Conservation (phyloP, 2,888 invertebrate species). For the Formica aserva region DNA sequence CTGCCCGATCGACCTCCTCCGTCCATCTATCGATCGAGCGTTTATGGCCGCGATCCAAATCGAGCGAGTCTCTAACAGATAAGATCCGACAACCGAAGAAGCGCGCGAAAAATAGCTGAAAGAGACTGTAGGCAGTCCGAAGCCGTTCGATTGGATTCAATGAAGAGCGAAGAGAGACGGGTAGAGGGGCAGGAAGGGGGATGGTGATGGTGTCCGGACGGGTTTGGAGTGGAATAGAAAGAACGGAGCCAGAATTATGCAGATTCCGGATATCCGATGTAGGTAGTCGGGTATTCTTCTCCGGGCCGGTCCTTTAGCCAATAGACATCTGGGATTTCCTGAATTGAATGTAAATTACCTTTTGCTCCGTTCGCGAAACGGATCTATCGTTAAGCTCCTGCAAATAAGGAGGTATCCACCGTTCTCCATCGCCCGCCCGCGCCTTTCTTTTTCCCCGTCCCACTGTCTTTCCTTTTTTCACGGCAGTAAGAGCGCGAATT, state of each 20-base stretch:
- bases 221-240: conserved; percentile 56
- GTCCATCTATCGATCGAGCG: conserved; percentile 29
- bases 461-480: conserved; percentile 7
- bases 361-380: conserved; percentile 76
- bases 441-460: conserved; percentile 38
- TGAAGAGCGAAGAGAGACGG: conserved; percentile 23
- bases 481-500: conserved; percentile 47
- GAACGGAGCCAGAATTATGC: conserved; percentile 78
- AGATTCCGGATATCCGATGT: conserved; percentile 78
- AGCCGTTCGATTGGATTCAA: conserved; percentile 45
- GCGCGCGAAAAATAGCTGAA: conserved; percentile 24
- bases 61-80: conserved; percentile 20
- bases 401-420: conserved; percentile 73
- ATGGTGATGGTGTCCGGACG: conserved; percentile 1
- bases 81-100: conserved; percentile 46
- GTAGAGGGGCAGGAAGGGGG: background rate
- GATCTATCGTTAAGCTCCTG: conserved; percentile 79
- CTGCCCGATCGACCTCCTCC: conserved; percentile 28
- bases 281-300: conserved; percentile 78
- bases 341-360: conserved; percentile 83
- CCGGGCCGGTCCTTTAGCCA: conserved; percentile 74
- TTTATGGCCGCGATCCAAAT: conserved; percentile 42
- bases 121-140: conserved; percentile 27
- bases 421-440: conserved; percentile 2
- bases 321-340: conserved; percentile 81